A percentile compares a stretch with the other conserved stretches of the same genome.
These are phyloP conservation scores for Drosophila colorata DNA, from an alignment of 2,888 invertebrate genomes.

Conservation along the genomic window DNA sequence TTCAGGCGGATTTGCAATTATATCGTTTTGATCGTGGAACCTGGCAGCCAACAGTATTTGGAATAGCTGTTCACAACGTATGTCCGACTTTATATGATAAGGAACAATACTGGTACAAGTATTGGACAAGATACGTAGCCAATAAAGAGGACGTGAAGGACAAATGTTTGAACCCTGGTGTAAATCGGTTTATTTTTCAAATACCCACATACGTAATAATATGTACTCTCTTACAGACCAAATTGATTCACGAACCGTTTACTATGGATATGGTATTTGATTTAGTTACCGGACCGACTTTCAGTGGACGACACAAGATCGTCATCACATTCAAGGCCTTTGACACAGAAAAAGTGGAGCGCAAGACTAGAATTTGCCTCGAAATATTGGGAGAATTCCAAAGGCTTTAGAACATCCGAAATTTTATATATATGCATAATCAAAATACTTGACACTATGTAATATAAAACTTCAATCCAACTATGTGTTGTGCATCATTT, in stretches of 20 bases:
- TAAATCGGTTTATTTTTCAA: background rate
- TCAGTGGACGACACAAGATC: background rate
- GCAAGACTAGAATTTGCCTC: background rate
- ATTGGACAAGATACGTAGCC: constrained; percentile 21
- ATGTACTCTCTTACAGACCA: constrained; percentile 13
- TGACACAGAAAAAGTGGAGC: background rate
- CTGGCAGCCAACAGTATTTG: constrained; percentile 26
- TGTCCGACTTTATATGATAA: constrained; percentile 18
- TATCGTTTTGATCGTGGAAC: constrained; percentile 14
- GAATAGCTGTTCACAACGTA: rapidly evolving
- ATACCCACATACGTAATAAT: background rate
- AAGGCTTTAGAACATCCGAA: background rate
- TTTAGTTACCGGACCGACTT: background rate
- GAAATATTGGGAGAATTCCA: background rate
- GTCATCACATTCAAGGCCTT: background rate
- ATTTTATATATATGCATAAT: too few species aligned
- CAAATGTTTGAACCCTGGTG: constrained; percentile 38
- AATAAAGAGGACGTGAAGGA: constrained; percentile 19
- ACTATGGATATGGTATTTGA: background rate
- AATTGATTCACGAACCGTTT: constrained; percentile 3
- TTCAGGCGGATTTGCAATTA: background rate
- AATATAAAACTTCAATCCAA: too few species aligned
- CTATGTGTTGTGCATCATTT: too few species aligned
- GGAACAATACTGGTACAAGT: constrained; percentile 22
- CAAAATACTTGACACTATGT: too few species aligned